These are phyloP conservation scores for Sebastes miniatus DNA, from an alignment of 2,797 vertebrate genomes.

Conservation along the genomic window DNA sequence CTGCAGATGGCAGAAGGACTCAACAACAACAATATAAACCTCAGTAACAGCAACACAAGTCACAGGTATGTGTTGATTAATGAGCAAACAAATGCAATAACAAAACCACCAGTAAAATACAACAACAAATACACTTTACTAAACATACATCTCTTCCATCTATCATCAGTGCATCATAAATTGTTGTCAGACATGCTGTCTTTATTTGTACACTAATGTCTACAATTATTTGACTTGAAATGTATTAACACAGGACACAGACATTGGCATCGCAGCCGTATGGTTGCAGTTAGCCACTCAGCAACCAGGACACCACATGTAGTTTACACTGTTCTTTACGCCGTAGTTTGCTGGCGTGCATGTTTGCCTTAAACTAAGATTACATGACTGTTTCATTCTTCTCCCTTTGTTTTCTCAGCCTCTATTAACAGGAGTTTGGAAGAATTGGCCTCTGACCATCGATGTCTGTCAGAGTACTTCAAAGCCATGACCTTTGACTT, in stretches of 20 bases:
- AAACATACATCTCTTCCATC: background rate
- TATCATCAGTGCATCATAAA: background rate
- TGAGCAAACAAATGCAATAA: background rate
- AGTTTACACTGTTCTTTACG: background rate
- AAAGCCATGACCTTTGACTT: background rate
- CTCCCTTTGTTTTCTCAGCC: background rate
- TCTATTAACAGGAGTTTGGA: background rate
- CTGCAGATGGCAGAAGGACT: constrained; percentile 85
- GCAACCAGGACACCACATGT: background rate
- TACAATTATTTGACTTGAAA: background rate
- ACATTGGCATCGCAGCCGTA: background rate
- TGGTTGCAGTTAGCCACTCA: background rate
- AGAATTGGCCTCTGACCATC: too few relatives aligned
- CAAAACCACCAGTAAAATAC: too few relatives aligned
- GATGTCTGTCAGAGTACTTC: background rate
- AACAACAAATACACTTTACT: background rate
- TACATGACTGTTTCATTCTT: background rate
- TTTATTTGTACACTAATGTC: background rate
- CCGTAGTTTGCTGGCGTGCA: background rate
- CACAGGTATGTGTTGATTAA: constrained; percentile 60
- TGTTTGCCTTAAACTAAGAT: background rate
- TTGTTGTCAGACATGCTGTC: background rate
- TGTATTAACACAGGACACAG: background rate
- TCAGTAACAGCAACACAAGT: constrained; percentile 43
- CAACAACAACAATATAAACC: constrained; percentile 72